Conservation (phyloP, 2,797 vertebrate genomes). For the Ispidina lecontei region DNA sequence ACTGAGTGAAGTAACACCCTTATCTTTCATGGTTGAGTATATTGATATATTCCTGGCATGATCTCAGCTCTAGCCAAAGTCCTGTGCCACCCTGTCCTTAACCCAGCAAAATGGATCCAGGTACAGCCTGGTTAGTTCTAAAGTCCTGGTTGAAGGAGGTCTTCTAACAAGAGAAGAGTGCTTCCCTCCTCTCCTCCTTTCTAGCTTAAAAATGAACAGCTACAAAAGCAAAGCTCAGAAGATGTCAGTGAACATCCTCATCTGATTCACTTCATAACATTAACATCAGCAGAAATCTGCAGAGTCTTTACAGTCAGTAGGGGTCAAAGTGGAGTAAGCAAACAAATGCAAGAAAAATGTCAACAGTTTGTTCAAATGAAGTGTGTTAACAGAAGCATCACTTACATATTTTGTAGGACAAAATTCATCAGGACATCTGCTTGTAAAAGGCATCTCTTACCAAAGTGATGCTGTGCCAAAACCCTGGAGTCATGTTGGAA, state of each 20-base stretch:
- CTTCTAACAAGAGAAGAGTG: neutral
- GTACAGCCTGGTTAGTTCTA: neutral
- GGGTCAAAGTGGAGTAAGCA: neutral
- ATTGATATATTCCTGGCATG: neutral
- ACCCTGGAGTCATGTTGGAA: neutral
- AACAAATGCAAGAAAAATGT: neutral
- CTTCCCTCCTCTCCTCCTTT: neutral
- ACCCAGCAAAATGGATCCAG: neutral
- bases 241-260: neutral
- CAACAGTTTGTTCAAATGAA: neutral
- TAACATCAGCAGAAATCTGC: neutral
- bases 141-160: neutral
- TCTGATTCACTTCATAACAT: neutral
- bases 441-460: neutral
- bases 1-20: neutral
- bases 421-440: neutral
- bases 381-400: neutral
- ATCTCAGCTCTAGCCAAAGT: conserved; percentile 23
- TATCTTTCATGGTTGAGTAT: neutral
- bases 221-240: neutral
- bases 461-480: neutral
- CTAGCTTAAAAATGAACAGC: neutral
- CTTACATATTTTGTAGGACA: neutral
- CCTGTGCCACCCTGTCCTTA: conserved; percentile 24
- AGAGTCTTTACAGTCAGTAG: neutral